Percentiles rank a stretch among this genome's conserved stretches.
phyloP scores from a whole-genome alignment of 1,140 invertebrate species.

The Rhyacophila brunnea region DNA sequence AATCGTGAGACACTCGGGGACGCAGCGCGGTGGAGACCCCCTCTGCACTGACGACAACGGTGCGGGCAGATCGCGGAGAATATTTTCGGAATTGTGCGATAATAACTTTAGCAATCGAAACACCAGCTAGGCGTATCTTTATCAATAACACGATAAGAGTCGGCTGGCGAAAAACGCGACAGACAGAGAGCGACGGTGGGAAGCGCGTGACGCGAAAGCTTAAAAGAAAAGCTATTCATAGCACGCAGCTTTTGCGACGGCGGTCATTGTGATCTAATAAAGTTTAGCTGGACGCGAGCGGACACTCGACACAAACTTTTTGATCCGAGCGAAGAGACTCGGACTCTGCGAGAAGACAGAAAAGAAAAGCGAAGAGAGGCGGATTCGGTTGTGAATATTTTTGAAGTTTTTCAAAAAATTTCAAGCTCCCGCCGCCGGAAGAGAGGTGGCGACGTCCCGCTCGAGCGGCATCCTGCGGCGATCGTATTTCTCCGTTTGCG shows the following conservation, averaged over 20 bases:
- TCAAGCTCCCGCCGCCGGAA: not conserved
- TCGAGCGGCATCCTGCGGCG: slow-evolving; percentile 4
- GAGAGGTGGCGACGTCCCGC: slow-evolving; percentile 12
- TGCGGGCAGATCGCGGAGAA: not conserved
- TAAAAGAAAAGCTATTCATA: slow-evolving; percentile 14
- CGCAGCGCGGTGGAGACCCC: not conserved
- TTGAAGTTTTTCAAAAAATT: not conserved
- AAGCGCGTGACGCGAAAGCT: not conserved
- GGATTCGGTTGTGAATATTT: not conserved
- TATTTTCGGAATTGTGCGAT: no score
- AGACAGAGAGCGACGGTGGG: not conserved
- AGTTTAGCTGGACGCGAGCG: slow-evolving; percentile 20
- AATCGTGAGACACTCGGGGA: not conserved
- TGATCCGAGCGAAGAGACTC: not conserved
- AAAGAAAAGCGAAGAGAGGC: not conserved
- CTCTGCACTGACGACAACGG: not conserved
- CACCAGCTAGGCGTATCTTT: not conserved
- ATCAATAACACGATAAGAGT: slow-evolving; percentile 3
- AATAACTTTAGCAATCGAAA: slow-evolving; percentile 2
- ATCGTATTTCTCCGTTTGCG: slow-evolving; percentile 4
- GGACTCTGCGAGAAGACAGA: not conserved
- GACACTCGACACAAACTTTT: slow-evolving; percentile 10
- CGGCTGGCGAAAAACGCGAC: not conserved
- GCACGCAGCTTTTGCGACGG: slow-evolving; percentile 22
- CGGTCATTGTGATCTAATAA: slow-evolving; percentile 19